Conservation (phyloP, 2,888 invertebrate species). For the Oscheius sp. region DNA sequence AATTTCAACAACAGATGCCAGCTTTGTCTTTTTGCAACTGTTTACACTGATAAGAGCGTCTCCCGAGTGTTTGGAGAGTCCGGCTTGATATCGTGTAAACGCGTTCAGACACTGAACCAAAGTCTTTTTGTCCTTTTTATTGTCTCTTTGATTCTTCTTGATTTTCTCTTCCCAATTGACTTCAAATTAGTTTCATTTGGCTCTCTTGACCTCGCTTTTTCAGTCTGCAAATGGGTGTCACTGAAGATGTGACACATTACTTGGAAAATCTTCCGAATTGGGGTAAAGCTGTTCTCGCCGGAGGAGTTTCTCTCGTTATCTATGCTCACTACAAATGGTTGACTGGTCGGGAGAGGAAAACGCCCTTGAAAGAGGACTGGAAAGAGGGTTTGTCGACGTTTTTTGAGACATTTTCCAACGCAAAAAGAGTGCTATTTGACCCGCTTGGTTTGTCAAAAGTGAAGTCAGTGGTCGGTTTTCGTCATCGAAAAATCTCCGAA, state of each 20-base stretch:
- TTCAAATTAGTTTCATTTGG: not conserved
- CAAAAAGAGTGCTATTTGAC: not conserved
- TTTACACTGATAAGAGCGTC: constrained; percentile 23
- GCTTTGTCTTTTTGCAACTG: constrained; percentile 19
- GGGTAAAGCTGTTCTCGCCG: constrained; percentile 57
- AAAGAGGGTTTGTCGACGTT: constrained; percentile 34
- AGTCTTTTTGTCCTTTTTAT: not conserved
- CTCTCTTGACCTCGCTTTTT: not conserved
- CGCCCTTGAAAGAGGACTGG: constrained; percentile 49
- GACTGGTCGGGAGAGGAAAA: constrained; percentile 33
- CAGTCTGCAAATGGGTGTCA: constrained; percentile 15
- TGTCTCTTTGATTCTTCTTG: not conserved
- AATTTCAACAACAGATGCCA: not conserved
- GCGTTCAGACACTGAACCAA: not conserved
- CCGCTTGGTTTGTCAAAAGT: not conserved
- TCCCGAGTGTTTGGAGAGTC: constrained; percentile 16
- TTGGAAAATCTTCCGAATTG: constrained; percentile 49
- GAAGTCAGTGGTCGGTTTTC: constrained; percentile 1
- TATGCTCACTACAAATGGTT: constrained; percentile 53
- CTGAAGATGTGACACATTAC: constrained; percentile 35
- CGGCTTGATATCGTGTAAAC: not conserved
- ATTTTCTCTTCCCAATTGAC: not conserved
- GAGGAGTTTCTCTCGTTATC: constrained; percentile 45
- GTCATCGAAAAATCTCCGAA: constrained; percentile 12
- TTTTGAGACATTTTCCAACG: not conserved